phyloP scores from a whole-genome alignment of 2,113 vertebrate species.

The Charina bottae region DNA sequence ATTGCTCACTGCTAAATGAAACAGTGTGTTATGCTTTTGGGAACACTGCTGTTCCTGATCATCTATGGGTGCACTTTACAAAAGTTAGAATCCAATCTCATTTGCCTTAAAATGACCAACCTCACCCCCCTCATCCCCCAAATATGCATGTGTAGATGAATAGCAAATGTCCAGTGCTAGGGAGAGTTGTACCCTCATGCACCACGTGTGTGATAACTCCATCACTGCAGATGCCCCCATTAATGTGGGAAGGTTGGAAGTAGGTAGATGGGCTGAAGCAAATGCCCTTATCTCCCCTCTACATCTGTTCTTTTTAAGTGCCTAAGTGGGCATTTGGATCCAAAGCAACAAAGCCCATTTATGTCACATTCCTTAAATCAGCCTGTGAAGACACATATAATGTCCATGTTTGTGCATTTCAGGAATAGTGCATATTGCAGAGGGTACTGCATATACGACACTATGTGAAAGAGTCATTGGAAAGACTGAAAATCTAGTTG shows the following conservation, averaged over 20 bases:
- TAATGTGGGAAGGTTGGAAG: no score
- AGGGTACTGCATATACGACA: background rate
- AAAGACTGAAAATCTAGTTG: background rate
- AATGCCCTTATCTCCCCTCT: no score
- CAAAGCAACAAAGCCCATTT: no score
- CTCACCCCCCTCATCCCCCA: background rate
- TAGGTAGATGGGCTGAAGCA: no score
- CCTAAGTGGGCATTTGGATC: no score
- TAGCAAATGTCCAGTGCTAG: background rate
- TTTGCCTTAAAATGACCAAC: background rate
- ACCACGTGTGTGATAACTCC: no score
- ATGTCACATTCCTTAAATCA: no score
- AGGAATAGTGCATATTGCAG: background rate
- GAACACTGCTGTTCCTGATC: slow-evolving; percentile 55
- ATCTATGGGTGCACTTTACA: slow-evolving; percentile 17
- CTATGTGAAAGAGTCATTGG: background rate
- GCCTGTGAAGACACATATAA: background rate
- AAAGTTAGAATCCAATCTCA: background rate
- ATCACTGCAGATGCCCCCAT: no score
- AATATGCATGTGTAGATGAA: no score
- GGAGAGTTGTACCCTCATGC: no score
- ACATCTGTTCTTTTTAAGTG: no score
- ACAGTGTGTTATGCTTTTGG: slow-evolving; percentile 62
- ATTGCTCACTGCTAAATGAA: slow-evolving; percentile 55
- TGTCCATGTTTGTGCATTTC: background rate